Percentiles rank a stretch among this genome's conserved stretches.
Evolutionary conservation across 2,888 invertebrate genomes (phyloP).

Genomic region (Rhagonycha fulva): DNA sequence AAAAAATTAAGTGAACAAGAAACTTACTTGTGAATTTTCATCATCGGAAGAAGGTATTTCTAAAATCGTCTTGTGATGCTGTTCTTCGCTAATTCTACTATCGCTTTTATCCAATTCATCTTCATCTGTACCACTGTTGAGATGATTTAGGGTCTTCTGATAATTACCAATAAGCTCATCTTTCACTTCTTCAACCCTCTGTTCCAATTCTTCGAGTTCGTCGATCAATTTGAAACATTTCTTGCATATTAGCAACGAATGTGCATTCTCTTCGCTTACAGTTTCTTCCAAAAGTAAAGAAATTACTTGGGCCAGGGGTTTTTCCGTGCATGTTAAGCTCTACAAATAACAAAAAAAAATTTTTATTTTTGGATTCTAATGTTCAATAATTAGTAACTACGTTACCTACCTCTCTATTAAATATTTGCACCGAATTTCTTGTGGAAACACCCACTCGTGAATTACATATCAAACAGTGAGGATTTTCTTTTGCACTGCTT

Average conservation of each 20-base stretch:
- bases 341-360: conserved; percentile 26
- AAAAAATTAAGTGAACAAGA: not conserved
- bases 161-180: conserved; percentile 59
- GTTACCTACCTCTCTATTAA: conserved; percentile 50
- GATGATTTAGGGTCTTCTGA: conserved; percentile 38
- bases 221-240: conserved; percentile 68
- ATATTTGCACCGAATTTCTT: conserved; percentile 60
- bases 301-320: conserved; percentile 51
- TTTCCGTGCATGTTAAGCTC: conserved; percentile 44
- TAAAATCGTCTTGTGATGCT: conserved; percentile 49
- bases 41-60: conserved; percentile 53
- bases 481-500: conserved; percentile 39
- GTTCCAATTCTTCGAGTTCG: conserved; percentile 66
- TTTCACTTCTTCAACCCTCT: conserved; percentile 58
- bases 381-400: not conserved
- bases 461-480: conserved; percentile 67
- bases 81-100: conserved; percentile 36
- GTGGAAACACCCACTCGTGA: conserved; percentile 59
- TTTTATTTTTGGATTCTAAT: not conserved
- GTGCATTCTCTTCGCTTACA: conserved; percentile 58
- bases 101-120: conserved; percentile 39
- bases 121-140: conserved; percentile 35
- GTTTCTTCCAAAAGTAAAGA: conserved; percentile 56
- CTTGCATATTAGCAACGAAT: conserved; percentile 66
- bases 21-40: conserved; percentile 38